A percentile compares a stretch with the other conserved stretches of the same genome.
Conservation (phyloP, 2,113 vertebrate species). For the Opisthocomus hoazin region DNA sequence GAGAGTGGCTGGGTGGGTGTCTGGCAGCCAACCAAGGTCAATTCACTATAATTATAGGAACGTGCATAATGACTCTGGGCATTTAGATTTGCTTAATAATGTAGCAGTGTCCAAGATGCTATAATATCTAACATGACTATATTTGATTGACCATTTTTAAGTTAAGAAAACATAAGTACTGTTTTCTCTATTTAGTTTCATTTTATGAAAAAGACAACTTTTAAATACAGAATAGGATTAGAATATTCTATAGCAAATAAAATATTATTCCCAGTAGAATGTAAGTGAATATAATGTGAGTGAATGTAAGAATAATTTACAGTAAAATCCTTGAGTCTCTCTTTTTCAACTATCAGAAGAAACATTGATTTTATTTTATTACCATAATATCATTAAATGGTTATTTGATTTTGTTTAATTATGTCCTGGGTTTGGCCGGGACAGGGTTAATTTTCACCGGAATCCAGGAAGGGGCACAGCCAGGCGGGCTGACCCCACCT, state of each 20-base stretch:
- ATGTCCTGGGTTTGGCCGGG: no score
- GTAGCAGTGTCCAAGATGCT: conserved; percentile 34
- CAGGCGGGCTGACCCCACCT: no score
- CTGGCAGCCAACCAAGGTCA: neutral
- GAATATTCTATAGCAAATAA: conserved; percentile 34
- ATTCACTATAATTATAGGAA: conserved; percentile 18
- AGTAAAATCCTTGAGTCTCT: neutral
- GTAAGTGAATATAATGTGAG: no score
- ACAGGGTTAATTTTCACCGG: no score
- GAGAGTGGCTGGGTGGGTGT: neutral
- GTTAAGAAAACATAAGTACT: conserved; percentile 53
- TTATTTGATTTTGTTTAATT: neutral
- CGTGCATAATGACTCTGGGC: conserved; percentile 62
- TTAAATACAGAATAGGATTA: conserved; percentile 15
- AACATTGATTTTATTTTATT: neutral
- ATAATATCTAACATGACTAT: conserved; percentile 33
- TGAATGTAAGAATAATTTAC: conserved; percentile 19
- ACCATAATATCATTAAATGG: neutral
- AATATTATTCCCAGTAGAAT: conserved; percentile 2
- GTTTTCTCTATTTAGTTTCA: conserved; percentile 26
- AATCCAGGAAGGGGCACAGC: no score
- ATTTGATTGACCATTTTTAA: conserved; percentile 52
- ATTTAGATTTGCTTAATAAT: conserved; percentile 65
- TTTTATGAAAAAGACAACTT: conserved; percentile 28
- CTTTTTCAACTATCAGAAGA: neutral